Conservation (phyloP, 1,140 invertebrate species). For the Aphelenchoides besseyi region DNA sequence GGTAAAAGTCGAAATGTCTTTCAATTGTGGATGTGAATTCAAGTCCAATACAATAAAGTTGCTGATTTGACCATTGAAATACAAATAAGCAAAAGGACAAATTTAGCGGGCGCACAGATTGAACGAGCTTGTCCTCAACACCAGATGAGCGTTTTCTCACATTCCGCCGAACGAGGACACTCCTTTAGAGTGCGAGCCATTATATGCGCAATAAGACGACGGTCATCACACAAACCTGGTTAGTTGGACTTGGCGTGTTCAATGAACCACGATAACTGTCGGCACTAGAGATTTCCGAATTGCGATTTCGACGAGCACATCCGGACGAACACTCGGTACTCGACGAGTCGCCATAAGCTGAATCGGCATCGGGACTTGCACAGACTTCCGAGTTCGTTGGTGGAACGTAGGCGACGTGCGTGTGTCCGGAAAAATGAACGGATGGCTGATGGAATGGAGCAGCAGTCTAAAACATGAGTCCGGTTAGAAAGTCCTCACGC, state of each 20-base stretch:
- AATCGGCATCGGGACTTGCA: constrained; percentile 47
- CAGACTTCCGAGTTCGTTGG: constrained; percentile 34
- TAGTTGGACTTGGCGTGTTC: constrained; percentile 40
- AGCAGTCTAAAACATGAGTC: neutral
- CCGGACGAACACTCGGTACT: constrained; percentile 45
- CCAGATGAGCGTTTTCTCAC: neutral
- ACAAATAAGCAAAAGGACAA: too few relatives aligned
- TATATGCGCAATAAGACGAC: neutral
- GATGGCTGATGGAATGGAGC: neutral
- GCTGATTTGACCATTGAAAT: too few relatives aligned
- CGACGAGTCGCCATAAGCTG: constrained; percentile 52
- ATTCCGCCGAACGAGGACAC: too few relatives aligned
- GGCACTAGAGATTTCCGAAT: constrained; percentile 43
- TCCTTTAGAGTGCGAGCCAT: too few relatives aligned
- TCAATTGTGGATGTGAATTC: too few relatives aligned
- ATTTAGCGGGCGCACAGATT: too few relatives aligned
- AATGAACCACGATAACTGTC: constrained; percentile 45
- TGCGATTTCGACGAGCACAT: constrained; percentile 19
- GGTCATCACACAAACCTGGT: constrained; percentile 34
- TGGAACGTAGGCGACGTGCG: constrained; percentile 1
- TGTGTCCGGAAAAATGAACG: neutral
- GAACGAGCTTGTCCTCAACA: too few relatives aligned
- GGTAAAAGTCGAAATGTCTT: too few relatives aligned
- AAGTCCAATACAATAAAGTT: too few relatives aligned
- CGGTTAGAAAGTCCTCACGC: too few relatives aligned